These are phyloP conservation scores for Microctenopoma steveboyesi DNA, from an alignment of 2,797 vertebrate species.

Conservation along the genomic window DNA sequence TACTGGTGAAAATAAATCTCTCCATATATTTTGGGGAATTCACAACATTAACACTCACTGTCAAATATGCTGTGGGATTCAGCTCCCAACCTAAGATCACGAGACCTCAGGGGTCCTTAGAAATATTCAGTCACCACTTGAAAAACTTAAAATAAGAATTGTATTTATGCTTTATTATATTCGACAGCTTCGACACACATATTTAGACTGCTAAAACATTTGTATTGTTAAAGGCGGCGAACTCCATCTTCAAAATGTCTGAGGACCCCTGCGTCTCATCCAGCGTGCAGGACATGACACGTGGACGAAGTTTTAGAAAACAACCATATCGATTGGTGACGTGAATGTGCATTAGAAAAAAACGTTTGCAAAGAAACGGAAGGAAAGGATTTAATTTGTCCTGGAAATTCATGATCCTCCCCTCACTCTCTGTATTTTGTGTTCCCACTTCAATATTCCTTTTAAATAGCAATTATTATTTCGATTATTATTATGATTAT, in stretches of 20 bases:
- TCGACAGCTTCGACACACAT: neutral
- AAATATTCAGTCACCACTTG: neutral
- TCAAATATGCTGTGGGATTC: constrained; percentile 2
- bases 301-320: constrained; percentile 10
- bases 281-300: constrained; percentile 10
- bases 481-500: neutral
- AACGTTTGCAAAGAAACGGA: constrained; percentile 51
- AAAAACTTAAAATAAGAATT: neutral
- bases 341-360: constrained; percentile 52
- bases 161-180: neutral
- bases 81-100: neutral
- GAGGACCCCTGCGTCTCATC: neutral
- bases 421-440: neutral
- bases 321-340: constrained; percentile 75
- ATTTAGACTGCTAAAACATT: no score
- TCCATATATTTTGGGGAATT: neutral
- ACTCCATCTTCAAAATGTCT: neutral
- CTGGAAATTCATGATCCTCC: constrained; percentile 59
- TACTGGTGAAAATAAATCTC: neutral
- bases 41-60: neutral
- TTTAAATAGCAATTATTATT: neutral
- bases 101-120: neutral
- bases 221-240: neutral
- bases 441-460: neutral
- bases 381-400: constrained; percentile 54